These are phyloP conservation scores for Bergia sp. DNA, from an alignment of 92 coral and sea anemone genomes.

Conservation along the genomic window DNA sequence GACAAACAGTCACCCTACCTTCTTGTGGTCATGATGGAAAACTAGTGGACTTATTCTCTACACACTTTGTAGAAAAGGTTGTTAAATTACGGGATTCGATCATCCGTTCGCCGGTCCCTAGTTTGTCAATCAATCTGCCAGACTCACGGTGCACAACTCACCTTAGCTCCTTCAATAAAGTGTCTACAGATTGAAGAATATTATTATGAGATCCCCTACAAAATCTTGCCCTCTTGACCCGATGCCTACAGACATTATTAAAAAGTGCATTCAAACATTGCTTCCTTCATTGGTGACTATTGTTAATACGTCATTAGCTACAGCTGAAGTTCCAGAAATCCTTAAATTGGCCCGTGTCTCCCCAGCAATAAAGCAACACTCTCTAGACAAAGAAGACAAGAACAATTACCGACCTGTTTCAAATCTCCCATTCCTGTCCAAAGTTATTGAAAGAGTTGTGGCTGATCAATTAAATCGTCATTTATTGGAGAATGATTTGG, in stretches of 20 bases:
- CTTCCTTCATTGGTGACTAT: slow-evolving; percentile 26
- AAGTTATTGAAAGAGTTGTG: slow-evolving; percentile 45
- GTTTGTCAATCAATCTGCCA: slow-evolving; percentile 31
- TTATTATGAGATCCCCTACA: slow-evolving; percentile 32
- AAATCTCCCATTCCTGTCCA: slow-evolving; percentile 52
- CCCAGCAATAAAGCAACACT: slow-evolving; percentile 47
- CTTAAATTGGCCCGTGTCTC: slow-evolving; percentile 49
- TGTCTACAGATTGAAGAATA: slow-evolving; percentile 28
- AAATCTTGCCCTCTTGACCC: slow-evolving; percentile 35
- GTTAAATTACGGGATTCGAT: slow-evolving; percentile 24
- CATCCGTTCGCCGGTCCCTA: slow-evolving; percentile 30
- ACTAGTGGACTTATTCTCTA: slow-evolving; percentile 31
- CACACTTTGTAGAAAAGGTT: slow-evolving; percentile 31
- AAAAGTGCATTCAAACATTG: slow-evolving; percentile 26
- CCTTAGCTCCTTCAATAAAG: slow-evolving; percentile 25
- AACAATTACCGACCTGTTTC: slow-evolving; percentile 48
- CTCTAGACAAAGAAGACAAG: slow-evolving; percentile 42
- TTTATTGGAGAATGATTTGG: slow-evolving; percentile 32
- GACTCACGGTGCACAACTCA: slow-evolving; percentile 22
- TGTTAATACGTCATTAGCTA: slow-evolving; percentile 40
- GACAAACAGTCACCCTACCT: slow-evolving; percentile 29
- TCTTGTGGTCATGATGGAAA: slow-evolving; percentile 31
- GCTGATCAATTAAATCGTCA: slow-evolving; percentile 42
- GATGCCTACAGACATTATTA: slow-evolving; percentile 14
- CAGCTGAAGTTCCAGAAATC: slow-evolving; percentile 29